These are phyloP conservation scores for Sander vitreus DNA, from an alignment of 2,113 vertebrate genomes.

Conservation along the genomic window DNA sequence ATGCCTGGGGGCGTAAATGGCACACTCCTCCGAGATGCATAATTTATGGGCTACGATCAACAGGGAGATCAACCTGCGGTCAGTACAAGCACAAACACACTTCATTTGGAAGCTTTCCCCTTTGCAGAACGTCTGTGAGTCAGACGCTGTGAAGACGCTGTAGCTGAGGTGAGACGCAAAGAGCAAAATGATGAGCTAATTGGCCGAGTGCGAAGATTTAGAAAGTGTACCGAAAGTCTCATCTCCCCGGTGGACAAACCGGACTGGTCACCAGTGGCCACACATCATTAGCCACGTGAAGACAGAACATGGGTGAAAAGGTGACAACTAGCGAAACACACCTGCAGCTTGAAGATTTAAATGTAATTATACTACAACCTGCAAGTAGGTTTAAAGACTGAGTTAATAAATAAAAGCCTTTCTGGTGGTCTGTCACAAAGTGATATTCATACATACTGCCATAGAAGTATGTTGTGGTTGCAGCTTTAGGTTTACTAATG, in stretches of 20 bases:
- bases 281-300: constrained; percentile 75
- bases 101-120: constrained; percentile 50
- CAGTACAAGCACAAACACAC: not conserved
- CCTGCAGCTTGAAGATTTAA: constrained; percentile 28
- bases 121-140: constrained; percentile 3
- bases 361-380: not conserved
- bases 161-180: not conserved
- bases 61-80: not conserved
- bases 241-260: constrained; percentile 29
- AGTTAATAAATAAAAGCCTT: not conserved
- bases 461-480: constrained; percentile 17
- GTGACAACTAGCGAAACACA: constrained; percentile 37
- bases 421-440: not conserved
- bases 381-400: not conserved
- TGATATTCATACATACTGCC: not conserved
- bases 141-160: constrained; percentile 1
- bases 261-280: constrained; percentile 36
- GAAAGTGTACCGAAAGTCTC: constrained; percentile 17
- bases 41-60: constrained; percentile 55
- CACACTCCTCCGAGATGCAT: constrained; percentile 60
- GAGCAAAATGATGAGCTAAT: constrained; percentile 22
- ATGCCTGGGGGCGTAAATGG: constrained; percentile 59
- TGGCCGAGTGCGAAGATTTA: constrained; percentile 41
- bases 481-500: constrained; percentile 30
- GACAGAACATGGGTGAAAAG: constrained; percentile 29